Conservation (phyloP, 2,113 vertebrate species). For the Columba livia region DNA sequence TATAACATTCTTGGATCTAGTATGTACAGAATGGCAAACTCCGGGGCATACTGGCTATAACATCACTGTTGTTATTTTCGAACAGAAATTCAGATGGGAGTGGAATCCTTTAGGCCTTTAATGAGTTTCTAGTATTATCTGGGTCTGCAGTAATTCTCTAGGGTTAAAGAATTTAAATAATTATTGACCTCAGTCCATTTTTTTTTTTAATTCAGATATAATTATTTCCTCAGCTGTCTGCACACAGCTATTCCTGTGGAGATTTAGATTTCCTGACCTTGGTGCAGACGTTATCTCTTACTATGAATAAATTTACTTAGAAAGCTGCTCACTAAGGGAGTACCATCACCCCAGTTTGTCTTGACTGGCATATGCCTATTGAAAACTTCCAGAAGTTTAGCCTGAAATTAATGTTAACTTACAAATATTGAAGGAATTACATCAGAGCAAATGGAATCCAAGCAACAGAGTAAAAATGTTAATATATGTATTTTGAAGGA, state of each 20-base stretch:
- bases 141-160: conserved; percentile 51
- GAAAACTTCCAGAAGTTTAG: conserved; percentile 53
- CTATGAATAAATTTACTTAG: conserved; percentile 70
- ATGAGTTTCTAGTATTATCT: conserved; percentile 70
- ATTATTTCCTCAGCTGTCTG: conserved; percentile 70
- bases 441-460: background rate
- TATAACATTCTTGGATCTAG: background rate
- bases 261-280: conserved; percentile 70
- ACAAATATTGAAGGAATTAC: background rate
- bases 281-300: conserved; percentile 58
- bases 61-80: conserved; percentile 51
- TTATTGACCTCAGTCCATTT: conserved; percentile 59
- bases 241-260: conserved; percentile 40
- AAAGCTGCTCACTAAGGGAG: conserved; percentile 51
- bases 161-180: conserved; percentile 67
- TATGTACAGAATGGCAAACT: background rate
- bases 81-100: conserved; percentile 41
- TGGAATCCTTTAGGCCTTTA: conserved; percentile 65
- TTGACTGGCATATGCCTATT: conserved; percentile 55
- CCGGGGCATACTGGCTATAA: background rate
- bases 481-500: background rate
- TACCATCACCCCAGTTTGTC: conserved; percentile 55
- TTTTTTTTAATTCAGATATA: conserved; percentile 34
- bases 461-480: background rate
- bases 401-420: conserved; percentile 31